A percentile compares a stretch with the other conserved stretches of the same genome.
These are phyloP conservation scores for Xiphophorus birchmanni DNA, from an alignment of 2,797 vertebrate species.

Conservation along the genomic window DNA sequence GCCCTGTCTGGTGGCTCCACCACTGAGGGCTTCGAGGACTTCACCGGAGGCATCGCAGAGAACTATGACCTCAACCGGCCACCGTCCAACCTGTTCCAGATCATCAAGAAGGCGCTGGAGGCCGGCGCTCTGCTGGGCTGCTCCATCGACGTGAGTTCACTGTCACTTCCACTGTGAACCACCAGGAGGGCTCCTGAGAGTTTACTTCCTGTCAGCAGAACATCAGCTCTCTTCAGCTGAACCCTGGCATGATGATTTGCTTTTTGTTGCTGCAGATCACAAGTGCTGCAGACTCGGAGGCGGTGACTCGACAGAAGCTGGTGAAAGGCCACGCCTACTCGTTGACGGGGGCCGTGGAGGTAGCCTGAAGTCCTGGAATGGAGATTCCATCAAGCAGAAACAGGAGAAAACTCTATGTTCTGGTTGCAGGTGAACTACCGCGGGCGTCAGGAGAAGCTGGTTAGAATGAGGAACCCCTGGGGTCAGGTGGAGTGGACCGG, in stretches of 20 bases:
- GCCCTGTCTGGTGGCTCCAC: conserved; percentile 90
- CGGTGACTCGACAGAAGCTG: conserved; percentile 89
- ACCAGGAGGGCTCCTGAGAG: neutral
- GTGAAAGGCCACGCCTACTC: conserved; percentile 96
- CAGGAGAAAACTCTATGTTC: neutral
- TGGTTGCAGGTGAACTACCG: conserved; percentile 82
- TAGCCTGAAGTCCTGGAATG: conserved; percentile 48
- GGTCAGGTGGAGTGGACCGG: conserved; percentile 93
- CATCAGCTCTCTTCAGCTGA: neutral
- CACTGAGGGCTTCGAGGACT: conserved; percentile 93
- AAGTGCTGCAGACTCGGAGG: conserved; percentile 87
- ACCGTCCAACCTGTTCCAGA: conserved; percentile 81
- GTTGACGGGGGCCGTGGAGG: conserved; percentile 86
- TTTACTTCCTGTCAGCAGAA: neutral
- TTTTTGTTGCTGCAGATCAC: conserved; percentile 79
- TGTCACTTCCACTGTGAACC: too few relatives aligned
- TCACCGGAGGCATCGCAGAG: conserved; percentile 90
- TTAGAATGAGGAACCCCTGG: conserved; percentile 92
- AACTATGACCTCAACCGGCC: conserved; percentile 84
- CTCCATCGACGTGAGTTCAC: conserved; percentile 87
- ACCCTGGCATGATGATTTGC: neutral
- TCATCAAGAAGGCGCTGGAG: conserved; percentile 86
- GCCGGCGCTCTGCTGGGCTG: conserved; percentile 90
- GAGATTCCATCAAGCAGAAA: neutral
- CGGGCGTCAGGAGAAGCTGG: conserved; percentile 82